Evolutionary conservation across 1,140 invertebrate genomes (phyloP), one percentile per base, ranked within the genome.

Genomic region (Drosophila oshimai): DNA sequence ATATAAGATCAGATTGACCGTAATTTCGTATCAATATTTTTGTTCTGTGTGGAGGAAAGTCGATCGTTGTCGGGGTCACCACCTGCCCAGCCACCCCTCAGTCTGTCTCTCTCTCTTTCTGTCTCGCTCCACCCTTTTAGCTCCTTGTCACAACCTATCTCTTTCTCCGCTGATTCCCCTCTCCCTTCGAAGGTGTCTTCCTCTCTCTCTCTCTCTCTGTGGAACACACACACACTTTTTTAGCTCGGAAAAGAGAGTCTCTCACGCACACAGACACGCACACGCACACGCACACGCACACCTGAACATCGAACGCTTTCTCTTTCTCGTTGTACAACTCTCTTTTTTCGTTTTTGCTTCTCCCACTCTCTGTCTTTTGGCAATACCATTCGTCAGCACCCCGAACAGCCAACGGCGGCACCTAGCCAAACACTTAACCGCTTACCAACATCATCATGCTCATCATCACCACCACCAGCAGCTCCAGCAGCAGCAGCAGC

Each of bases 321-420:
- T 86, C 81, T 80, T 81, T 86, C 81, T 87, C 83, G 80, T 84
- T 84, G 79, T 84, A 87, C 80, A 84, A 80, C 72, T 86, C 81
- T 84, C 80, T 86, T 76, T 86, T 87, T 73, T 86, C 76, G 68
- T 81, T 81, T 71, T 74, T 64, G 53, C 79, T 76, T 73, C 60
- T 76, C 65, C 65, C 74, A 53, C 69, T 77, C 58, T 68, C 69
- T 64, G 47, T 79, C 81, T 78, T 60, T 87, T 70, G 57, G 71
- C 67, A 74, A 55, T 64, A 67, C 75, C 53, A 71, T 69, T 65
- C 60, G 78, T 57, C 81, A 90, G 89, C 89, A 90, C 84, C 80
- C 74, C 89, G 80, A 90, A 90, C 89, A 90, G 89, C 89, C 89
- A 89, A 89, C 87, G 89, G 77, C 89, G 89, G 80, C 89, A 90